Conservation (phyloP, 2,113 vertebrate genomes). For the Tragelaphus imberbis region DNA sequence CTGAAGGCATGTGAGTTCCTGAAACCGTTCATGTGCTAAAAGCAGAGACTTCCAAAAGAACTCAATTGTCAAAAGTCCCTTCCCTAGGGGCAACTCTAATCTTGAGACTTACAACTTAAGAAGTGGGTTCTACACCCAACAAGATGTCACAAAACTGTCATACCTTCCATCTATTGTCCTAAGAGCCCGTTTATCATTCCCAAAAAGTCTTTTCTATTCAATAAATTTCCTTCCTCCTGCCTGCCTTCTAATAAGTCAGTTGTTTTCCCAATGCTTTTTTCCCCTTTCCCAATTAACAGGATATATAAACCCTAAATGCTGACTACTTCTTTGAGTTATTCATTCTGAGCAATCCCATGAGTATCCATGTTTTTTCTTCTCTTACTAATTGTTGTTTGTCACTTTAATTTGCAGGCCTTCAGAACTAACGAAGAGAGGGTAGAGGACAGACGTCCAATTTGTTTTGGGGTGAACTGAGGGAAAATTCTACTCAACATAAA, state of each 20-base stretch:
- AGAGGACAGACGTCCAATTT: neutral
- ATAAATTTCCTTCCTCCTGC: neutral
- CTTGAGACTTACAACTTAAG: neutral
- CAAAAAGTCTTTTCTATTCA: neutral
- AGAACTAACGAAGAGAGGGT: neutral
- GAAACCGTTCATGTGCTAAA: neutral
- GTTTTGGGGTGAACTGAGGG: neutral
- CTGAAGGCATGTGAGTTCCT: neutral
- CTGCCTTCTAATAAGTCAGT: neutral
- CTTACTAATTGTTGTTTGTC: neutral
- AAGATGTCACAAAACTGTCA: neutral
- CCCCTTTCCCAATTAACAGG: neutral
- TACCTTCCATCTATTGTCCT: neutral
- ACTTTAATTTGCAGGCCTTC: neutral
- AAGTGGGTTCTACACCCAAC: neutral
- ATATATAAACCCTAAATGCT: neutral
- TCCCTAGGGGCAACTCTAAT: neutral
- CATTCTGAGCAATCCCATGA: neutral
- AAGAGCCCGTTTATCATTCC: neutral
- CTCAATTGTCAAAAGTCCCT: neutral
- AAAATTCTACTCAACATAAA: neutral
- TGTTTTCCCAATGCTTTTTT: neutral
- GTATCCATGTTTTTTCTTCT: neutral
- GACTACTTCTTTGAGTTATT: neutral
- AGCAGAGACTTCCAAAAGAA: neutral